Evolutionary conservation across 2,888 invertebrate species (phyloP).

Genomic region (Agriotes lineatus): DNA sequence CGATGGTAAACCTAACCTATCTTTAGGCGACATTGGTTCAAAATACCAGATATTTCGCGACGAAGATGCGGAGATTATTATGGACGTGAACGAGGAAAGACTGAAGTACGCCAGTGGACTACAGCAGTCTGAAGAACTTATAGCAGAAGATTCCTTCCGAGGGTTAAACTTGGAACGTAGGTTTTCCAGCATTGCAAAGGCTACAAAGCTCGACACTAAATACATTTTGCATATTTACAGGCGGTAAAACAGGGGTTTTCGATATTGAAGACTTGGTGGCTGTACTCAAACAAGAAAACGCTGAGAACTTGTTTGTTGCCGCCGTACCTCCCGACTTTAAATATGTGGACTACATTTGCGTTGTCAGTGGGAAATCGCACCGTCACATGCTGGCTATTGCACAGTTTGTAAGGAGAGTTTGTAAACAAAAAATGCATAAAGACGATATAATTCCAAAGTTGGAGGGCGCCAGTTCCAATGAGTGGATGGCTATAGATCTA

Average conservation of each 20-base stretch:
- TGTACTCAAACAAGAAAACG: slow-evolving; percentile 82
- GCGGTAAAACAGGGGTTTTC: slow-evolving; percentile 86
- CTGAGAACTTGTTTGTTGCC: slow-evolving; percentile 84
- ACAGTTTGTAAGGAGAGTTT: slow-evolving; percentile 81
- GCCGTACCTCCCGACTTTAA: slow-evolving; percentile 78
- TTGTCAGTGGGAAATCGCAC: slow-evolving; percentile 81
- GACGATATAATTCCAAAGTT: slow-evolving; percentile 78
- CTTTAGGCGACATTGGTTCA: slow-evolving; percentile 54
- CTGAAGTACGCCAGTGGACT: slow-evolving; percentile 55
- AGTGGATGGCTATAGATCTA: slow-evolving; percentile 93
- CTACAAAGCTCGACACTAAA: no score
- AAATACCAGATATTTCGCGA: slow-evolving; percentile 81
- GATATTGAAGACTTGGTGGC: slow-evolving; percentile 89
- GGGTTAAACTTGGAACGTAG: slow-evolving; percentile 74
- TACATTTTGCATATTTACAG: slow-evolving; percentile 68
- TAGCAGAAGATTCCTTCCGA: slow-evolving; percentile 71
- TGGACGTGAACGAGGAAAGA: slow-evolving; percentile 80
- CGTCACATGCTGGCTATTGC: slow-evolving; percentile 82
- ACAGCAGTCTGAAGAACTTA: slow-evolving; percentile 53
- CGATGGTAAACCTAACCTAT: slow-evolving; percentile 26
- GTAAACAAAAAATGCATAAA: slow-evolving; percentile 76
- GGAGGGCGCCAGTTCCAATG: slow-evolving; percentile 80
- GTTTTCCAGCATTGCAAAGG: no score
- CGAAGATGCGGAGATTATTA: slow-evolving; percentile 76
- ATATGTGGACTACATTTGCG: slow-evolving; percentile 88